A percentile compares a stretch with the other conserved stretches of the same genome.
Evolutionary conservation across 2,113 vertebrate species (phyloP).

Genomic region (Gadus chalcogrammus): DNA sequence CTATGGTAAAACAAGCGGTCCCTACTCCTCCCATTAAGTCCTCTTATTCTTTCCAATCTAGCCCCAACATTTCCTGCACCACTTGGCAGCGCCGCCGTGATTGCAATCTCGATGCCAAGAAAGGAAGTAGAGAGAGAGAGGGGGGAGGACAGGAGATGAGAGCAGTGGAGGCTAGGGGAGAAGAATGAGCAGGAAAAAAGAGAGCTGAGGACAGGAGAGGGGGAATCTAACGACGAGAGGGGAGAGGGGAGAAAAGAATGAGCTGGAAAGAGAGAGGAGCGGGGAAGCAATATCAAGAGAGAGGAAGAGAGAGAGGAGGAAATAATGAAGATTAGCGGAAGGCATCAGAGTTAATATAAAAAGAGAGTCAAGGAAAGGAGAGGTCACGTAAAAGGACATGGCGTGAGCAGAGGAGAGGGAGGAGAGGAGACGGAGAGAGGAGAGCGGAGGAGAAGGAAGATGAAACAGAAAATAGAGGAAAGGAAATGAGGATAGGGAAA

Average conservation of each 20-base stretch:
- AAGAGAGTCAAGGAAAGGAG: no score
- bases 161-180: not conserved
- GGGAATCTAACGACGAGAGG: not conserved
- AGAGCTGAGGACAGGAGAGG: not conserved
- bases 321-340: no score
- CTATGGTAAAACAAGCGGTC: slow-evolving; percentile 45
- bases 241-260: not conserved
- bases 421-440: not conserved
- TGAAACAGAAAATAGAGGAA: not conserved
- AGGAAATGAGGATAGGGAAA: not conserved
- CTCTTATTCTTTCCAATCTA: slow-evolving; percentile 51
- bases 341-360: no score
- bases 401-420: no score
- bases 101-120: slow-evolving; percentile 54
- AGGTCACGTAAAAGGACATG: no score
- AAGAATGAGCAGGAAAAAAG: not conserved
- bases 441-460: not conserved
- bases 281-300: not conserved
- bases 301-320: no score
- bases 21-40: slow-evolving; percentile 50
- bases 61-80: slow-evolving; percentile 42
- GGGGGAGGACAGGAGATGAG: not conserved
- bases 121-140: slow-evolving; percentile 11
- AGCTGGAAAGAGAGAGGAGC: not conserved
- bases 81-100: slow-evolving; percentile 42